These are phyloP conservation scores for Cyphomyrus discorhynchus DNA, from an alignment of 2,113 vertebrate genomes.

Conservation along the genomic window DNA sequence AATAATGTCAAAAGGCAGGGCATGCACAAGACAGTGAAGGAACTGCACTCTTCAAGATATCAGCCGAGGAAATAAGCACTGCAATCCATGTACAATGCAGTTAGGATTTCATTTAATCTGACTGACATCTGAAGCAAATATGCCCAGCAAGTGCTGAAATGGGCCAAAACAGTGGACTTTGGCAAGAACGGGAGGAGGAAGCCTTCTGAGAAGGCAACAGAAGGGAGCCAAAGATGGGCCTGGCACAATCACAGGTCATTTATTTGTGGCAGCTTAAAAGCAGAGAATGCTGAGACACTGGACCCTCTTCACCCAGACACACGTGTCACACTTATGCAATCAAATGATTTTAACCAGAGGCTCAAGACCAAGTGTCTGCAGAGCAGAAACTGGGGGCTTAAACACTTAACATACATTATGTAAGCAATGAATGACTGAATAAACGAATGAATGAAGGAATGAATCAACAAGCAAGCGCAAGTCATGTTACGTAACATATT, in stretches of 20 bases:
- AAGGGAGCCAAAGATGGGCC: conserved; percentile 25
- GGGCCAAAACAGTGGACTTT: conserved; percentile 6
- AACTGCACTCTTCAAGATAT: not conserved
- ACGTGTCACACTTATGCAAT: not conserved
- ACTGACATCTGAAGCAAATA: not conserved
- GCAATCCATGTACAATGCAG: not conserved
- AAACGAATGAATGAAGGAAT: not conserved
- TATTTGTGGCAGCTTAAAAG: conserved; percentile 13
- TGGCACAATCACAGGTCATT: conserved; percentile 26
- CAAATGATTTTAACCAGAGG: not conserved
- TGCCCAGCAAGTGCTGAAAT: not conserved
- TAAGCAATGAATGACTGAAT: not conserved
- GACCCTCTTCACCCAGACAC: not conserved
- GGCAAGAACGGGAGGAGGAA: conserved; percentile 38
- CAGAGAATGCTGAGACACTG: not conserved
- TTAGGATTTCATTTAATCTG: not conserved
- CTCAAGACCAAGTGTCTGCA: not conserved
- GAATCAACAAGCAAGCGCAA: not conserved
- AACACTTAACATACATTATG: not conserved
- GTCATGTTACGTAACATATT: not conserved
- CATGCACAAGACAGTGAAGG: not conserved
- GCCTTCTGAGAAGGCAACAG: conserved; percentile 29
- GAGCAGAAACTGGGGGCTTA: not conserved
- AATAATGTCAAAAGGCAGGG: not conserved
- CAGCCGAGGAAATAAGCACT: not conserved